Conservation (phyloP, 2,797 vertebrate species). For the Phrynocephalus vlangalii region DNA sequence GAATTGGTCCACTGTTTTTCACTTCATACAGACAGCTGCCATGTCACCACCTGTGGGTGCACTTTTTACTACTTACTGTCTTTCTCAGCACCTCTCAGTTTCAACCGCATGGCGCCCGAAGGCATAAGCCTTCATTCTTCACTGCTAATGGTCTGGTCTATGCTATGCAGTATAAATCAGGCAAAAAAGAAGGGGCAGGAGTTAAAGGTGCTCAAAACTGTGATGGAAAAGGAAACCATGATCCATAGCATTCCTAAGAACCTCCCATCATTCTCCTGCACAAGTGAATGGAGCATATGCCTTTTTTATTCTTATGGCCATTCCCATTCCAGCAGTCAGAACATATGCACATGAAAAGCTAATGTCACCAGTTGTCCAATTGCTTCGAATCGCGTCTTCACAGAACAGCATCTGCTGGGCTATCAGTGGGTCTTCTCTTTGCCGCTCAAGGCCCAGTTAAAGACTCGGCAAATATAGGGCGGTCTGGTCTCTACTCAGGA, state of each 20-base stretch:
- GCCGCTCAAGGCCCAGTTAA: background rate
- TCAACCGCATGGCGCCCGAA: background rate
- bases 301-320: background rate
- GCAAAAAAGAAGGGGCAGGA: background rate
- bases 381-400: background rate
- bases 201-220: too few relatives aligned
- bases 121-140: background rate
- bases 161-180: background rate
- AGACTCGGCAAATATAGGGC: background rate
- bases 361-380: conserved; percentile 20
- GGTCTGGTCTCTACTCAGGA: background rate
- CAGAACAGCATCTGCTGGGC: background rate
- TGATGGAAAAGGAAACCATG: background rate
- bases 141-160: background rate
- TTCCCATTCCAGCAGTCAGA: background rate
- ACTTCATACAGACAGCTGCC: conserved; percentile 27
- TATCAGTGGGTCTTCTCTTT: background rate
- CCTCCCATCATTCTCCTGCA: background rate
- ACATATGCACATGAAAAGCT: background rate
- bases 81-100: conserved; percentile 13
- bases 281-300: background rate
- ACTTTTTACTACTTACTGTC: background rate
- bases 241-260: background rate
- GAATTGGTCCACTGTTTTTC: background rate
- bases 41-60: conserved; percentile 12